Evolutionary conservation across 2,888 invertebrate genomes (phyloP), one percentile per base, ranked within the genome.

Genomic region (Belgica antarctica): DNA sequence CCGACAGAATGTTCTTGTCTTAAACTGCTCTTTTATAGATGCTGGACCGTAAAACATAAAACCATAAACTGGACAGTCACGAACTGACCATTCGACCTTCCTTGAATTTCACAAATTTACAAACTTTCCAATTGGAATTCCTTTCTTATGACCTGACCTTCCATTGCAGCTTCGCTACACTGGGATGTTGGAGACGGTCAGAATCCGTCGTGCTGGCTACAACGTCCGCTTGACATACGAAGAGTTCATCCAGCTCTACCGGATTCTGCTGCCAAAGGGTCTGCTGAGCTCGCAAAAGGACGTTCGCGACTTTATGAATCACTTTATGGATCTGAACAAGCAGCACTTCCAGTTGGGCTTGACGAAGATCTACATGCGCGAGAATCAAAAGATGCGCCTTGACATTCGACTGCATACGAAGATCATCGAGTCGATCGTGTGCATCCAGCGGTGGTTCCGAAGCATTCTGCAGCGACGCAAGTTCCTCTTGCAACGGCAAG

Each of bases 161-260:
- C n/a, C n/a, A n/a, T n/a, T n/a, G n/a, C 90, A 93, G 78, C 82
- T 97, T 71, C 84, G 96, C 8, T 97, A 97, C 80, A 96, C 96
- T 0, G 97, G 97, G 72, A 97, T 96, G 96, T 77, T 97, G 75
- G 96, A 96, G 78, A 97, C 96, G 0, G 96, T 96, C 12, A 83
- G 95, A 74, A 96, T 97, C 73, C 83, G 96, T 63, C 93, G 95
- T 77, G 95, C 96, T 1, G 96, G 96, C 1, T 97, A 96, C 82
- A 95, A 95, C 79, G 95, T 96, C 72, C 84, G 96, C 34, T 84
- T 96, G 34, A 90, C 92, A 0, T 96, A 95, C 79, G 94, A 95
- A 77, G 95, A 96, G 80, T 97, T 97, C 79, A 92, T 94, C 72
- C 94, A 94, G 76, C 82, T 93, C 71, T 96, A 96, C 79, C 85